These are phyloP conservation scores for Coregonus ussuriensis DNA, from an alignment of 2,797 vertebrate species.

Conservation along the genomic window DNA sequence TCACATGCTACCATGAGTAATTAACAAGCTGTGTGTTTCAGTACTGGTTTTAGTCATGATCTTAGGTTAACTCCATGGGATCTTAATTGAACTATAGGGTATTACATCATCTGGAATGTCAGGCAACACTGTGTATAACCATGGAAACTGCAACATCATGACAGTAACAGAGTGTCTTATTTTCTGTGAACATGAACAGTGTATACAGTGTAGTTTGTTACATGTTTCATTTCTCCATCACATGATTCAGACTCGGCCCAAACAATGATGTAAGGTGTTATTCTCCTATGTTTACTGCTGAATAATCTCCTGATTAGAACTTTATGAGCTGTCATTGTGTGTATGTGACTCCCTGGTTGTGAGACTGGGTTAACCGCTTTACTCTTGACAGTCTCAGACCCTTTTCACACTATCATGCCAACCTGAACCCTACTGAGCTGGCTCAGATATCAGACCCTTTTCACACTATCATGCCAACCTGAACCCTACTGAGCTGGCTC, in stretches of 20 bases:
- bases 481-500: too few relatives aligned
- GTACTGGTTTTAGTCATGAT: too few relatives aligned
- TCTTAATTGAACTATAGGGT: too few relatives aligned
- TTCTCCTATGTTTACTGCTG: neutral
- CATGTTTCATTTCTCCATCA: slow-evolving; percentile 16
- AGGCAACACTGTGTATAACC: neutral
- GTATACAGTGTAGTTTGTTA: too few relatives aligned
- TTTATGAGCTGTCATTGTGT: slow-evolving; percentile 9
- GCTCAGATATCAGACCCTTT: too few relatives aligned
- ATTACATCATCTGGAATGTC: neutral
- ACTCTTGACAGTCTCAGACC: too few relatives aligned
- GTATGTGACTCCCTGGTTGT: slow-evolving; percentile 9
- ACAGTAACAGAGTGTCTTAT: neutral
- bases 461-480: too few relatives aligned
- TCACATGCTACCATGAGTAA: neutral
- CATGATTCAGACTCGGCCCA: slow-evolving; percentile 19
- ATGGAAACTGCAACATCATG: neutral
- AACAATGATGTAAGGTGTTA: slow-evolving; percentile 13
- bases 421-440: too few relatives aligned
- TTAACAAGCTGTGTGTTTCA: neutral
- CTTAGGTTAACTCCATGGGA: too few relatives aligned
- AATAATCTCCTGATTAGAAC: slow-evolving; percentile 1
- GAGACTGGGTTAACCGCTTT: neutral
- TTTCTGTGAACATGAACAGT: neutral
- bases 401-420: too few relatives aligned